Percentiles rank a stretch among this genome's conserved stretches.
phyloP scores from a whole-genome alignment of 2,888 invertebrate genomes.

The Desoria tigrina region DNA sequence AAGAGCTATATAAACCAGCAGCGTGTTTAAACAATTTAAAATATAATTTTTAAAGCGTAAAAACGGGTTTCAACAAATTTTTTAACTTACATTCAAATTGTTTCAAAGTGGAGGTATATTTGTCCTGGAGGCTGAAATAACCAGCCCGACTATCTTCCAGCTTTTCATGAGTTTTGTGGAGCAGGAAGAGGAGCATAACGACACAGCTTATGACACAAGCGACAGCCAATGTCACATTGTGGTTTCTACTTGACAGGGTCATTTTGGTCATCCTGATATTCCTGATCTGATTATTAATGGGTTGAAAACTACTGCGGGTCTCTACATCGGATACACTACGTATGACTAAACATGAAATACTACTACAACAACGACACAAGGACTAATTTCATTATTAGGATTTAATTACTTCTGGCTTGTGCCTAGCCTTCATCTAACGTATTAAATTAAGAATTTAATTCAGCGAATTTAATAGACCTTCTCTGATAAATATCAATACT shows the following conservation, averaged over 20 bases:
- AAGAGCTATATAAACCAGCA: constrained; percentile 34
- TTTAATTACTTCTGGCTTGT: too few relatives aligned
- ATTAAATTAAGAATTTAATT: too few relatives aligned
- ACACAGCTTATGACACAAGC: constrained; percentile 38
- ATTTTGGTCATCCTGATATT: constrained; percentile 14
- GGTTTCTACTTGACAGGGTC: constrained; percentile 36
- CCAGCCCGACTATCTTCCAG: constrained; percentile 32
- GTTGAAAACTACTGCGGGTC: too few relatives aligned
- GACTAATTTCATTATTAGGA: too few relatives aligned
- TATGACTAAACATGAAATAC: too few relatives aligned
- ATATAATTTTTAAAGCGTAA: background rate
- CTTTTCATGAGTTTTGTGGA: constrained; percentile 45
- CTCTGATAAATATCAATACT: too few relatives aligned
- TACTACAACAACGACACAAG: too few relatives aligned
- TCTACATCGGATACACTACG: too few relatives aligned
- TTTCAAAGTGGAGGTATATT: constrained; percentile 33
- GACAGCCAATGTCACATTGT: constrained; percentile 45
- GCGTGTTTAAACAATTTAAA: too few relatives aligned
- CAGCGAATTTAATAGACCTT: too few relatives aligned
- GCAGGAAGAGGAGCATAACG: constrained; percentile 37
- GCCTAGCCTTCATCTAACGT: too few relatives aligned
- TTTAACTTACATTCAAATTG: constrained; percentile 49
- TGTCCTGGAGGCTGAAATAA: constrained; percentile 32
- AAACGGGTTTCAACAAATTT: background rate
- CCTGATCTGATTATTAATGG: too few relatives aligned